Percentiles rank a stretch among this genome's conserved stretches.
These are phyloP conservation scores for Ophiothrix spiculata DNA, from an alignment of 35 echinoderm and acorn worm genomes.

Conservation along the genomic window DNA sequence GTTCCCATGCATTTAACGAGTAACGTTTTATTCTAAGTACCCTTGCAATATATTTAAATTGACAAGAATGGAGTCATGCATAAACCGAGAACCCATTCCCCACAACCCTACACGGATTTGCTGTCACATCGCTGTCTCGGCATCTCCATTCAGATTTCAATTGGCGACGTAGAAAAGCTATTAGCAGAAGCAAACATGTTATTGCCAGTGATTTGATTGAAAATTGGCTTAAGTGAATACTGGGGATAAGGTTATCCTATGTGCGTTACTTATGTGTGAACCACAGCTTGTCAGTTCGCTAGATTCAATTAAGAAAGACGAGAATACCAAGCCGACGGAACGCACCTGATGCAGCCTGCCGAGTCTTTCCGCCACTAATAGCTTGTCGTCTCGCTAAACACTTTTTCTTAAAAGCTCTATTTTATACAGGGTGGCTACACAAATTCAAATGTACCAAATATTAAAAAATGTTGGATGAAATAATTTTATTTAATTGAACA, in stretches of 20 bases:
- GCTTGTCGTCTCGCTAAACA: neutral
- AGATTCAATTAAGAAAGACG: slow-evolving; percentile 8
- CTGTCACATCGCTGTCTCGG: neutral
- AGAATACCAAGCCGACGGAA: neutral
- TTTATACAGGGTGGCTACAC: neutral
- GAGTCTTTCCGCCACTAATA: neutral
- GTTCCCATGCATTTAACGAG: no score
- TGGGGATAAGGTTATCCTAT: slow-evolving; percentile 4
- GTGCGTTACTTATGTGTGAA: neutral
- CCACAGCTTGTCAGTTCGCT: neutral
- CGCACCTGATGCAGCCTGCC: neutral
- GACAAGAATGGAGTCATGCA: neutral
- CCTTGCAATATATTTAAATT: no score
- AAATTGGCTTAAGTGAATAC: slow-evolving; percentile 16
- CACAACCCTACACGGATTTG: neutral
- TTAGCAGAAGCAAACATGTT: slow-evolving; percentile 15
- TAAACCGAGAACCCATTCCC: neutral
- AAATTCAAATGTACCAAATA: no score
- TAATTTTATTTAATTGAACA: no score
- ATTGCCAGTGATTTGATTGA: slow-evolving; percentile 13
- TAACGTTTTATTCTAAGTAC: no score
- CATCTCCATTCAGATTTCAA: neutral
- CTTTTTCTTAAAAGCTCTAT: neutral
- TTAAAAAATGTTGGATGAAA: no score
- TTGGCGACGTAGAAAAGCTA: neutral